A percentile compares a stretch with the other conserved stretches of the same genome.
Evolutionary conservation across 2,888 invertebrate species (phyloP).

Genomic region (Eupeodes latifasciatus): DNA sequence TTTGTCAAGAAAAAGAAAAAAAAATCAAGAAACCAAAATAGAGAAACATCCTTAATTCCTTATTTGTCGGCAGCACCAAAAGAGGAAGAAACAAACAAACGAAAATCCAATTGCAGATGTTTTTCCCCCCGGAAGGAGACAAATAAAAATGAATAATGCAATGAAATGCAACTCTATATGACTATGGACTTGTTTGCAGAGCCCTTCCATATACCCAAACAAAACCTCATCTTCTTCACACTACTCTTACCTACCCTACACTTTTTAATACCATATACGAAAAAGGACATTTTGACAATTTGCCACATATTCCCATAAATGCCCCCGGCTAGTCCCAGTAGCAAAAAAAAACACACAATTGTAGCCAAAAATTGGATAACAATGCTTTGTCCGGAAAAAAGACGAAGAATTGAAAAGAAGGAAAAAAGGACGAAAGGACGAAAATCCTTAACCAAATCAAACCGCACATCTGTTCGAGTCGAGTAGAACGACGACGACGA

Average conservation of each 20-base stretch:
- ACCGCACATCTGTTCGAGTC: conserved; percentile 65
- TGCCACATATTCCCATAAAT: conserved; percentile 49
- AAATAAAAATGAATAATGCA: conserved; percentile 51
- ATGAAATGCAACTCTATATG: conserved; percentile 48
- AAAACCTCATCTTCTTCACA: conserved; percentile 14
- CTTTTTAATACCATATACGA: neutral
- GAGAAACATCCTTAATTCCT: conserved; percentile 47
- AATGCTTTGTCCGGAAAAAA: conserved; percentile 43
- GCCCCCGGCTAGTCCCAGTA: conserved; percentile 37
- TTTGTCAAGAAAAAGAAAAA: conserved; percentile 33
- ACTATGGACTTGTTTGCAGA: conserved; percentile 42
- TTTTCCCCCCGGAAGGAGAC: conserved; percentile 23
- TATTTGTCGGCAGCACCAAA: conserved; percentile 32
- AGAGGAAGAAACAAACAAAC: conserved; percentile 42
- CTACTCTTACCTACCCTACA: neutral
- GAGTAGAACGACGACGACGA: neutral
- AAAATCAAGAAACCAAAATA: neutral
- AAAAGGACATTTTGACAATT: conserved; percentile 49
- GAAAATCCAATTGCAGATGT: conserved; percentile 73
- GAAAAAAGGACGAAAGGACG: conserved; percentile 22
- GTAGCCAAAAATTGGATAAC: conserved; percentile 71
- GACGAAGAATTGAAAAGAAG: neutral
- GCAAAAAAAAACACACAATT: conserved; percentile 50
- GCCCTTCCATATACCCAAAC: conserved; percentile 47
- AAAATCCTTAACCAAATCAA: conserved; percentile 68